phyloP scores from a whole-genome alignment of 2,797 vertebrate genomes.

The Coracias cyanogaster region DNA sequence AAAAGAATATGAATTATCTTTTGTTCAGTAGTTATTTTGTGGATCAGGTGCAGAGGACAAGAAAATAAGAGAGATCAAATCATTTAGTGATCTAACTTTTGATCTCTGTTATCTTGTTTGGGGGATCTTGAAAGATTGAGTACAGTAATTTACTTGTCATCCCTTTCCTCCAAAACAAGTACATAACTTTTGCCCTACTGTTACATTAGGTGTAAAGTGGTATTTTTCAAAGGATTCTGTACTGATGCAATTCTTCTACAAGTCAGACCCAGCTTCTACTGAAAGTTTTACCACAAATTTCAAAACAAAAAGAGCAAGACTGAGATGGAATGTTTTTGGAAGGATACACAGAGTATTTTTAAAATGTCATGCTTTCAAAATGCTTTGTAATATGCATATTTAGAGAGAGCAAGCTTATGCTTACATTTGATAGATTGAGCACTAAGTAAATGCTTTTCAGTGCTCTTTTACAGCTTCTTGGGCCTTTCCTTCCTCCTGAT shows the following conservation, averaged over 20 bases:
- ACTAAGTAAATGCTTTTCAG: not conserved
- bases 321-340: not conserved
- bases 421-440: not conserved
- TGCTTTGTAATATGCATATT: not conserved
- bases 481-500: not conserved
- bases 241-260: not conserved
- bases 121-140: not conserved
- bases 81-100: not conserved
- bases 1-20: not conserved
- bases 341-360: not conserved
- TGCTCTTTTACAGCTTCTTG: not conserved
- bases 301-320: not conserved
- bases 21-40: not conserved
- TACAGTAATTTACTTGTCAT: not conserved
- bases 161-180: not conserved
- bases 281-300: not conserved
- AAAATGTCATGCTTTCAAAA: not conserved
- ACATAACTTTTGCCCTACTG: not conserved
- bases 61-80: not conserved
- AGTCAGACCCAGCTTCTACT: not conserved
- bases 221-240: not conserved
- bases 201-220: not conserved
- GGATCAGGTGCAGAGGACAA: not conserved
- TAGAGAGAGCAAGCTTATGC: not conserved
- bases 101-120: not conserved